Evolutionary conservation across 2,888 invertebrate genomes (phyloP), one percentile per base, ranked within the genome.

Genomic region (Carterocephalus palaemon): DNA sequence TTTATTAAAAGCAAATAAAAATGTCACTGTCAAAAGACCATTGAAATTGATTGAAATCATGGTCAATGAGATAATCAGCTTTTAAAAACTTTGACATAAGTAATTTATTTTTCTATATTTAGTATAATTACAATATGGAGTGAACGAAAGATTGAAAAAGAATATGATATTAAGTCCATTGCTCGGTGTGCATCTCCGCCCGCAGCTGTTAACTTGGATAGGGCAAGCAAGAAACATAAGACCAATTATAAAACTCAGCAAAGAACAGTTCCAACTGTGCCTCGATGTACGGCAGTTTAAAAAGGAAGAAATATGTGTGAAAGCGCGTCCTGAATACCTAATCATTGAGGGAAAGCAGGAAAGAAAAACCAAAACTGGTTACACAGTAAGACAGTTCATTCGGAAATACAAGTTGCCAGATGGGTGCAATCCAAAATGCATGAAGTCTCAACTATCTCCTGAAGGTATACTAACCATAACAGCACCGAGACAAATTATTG

Each of bases 301-400:
- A 1, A 75, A 67, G 43, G 75, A 83, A 6, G 84, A 85, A 46
- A 62, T 85, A 5, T 54, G 69, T 5, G 78, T 84, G 0, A 82
- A 79, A 48, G 84, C 80, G 0, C 57, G 70, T 0, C 59, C 68
- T 1, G 75, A 81, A n/a, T 77, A 69, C 41, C 67, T 85, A 0
- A 49, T 76, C 0, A 68, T 85, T 2, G 79, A 85, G 62, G 85
- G 86, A 0, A 82, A 80, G 46, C 76, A 81, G n/a, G 84, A 83
- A 22, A 66, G 66, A 10, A 66, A 70, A 45, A 70, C 67, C 0
- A 59, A 67, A 12, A 58, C 57, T 7, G 82, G 82, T 0, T 70
- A 57, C 23, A 47, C 77, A 1, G 41, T 75, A 1, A 59, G 75
- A 2, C 70, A 75, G 8, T 83, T 85, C 41, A 56, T 70, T 0